Percentiles rank a stretch among this genome's conserved stretches.
These are phyloP conservation scores for Heliothis subflexa DNA, from an alignment of 1,140 invertebrate genomes.

Conservation along the genomic window DNA sequence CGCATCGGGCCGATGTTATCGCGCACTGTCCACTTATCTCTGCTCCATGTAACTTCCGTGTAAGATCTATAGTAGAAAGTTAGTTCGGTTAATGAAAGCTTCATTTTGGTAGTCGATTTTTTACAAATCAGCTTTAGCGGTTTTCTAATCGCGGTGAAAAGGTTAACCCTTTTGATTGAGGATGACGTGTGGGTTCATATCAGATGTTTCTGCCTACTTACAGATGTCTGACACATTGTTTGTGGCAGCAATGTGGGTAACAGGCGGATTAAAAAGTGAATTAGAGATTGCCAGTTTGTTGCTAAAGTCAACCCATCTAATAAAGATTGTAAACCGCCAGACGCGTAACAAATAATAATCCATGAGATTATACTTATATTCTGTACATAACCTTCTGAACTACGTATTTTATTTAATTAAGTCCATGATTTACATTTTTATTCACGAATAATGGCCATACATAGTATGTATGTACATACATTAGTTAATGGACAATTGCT, in stretches of 20 bases:
- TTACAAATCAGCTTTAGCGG: constrained; percentile 30
- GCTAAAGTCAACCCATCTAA: background rate
- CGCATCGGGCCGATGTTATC: constrained; percentile 41
- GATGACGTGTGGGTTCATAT: constrained; percentile 23
- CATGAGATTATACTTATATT: too few species aligned
- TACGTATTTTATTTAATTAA: background rate
- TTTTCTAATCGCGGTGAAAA: constrained; percentile 40
- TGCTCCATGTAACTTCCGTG: constrained; percentile 44
- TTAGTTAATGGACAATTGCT: too few species aligned
- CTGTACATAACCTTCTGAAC: too few species aligned
- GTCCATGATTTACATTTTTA: too few species aligned
- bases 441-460: too few species aligned
- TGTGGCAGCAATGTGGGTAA: constrained; percentile 3
- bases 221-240: constrained; percentile 18
- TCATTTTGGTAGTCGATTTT: constrained; percentile 43
- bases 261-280: constrained; percentile 36
- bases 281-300: constrained; percentile 16
- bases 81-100: constrained; percentile 42
- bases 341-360: background rate
- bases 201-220: constrained; percentile 25
- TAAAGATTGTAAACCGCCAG: background rate
- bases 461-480: too few species aligned
- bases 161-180: constrained; percentile 40
- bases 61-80: constrained; percentile 49
- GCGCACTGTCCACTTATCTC: constrained; percentile 42